Evolutionary conservation across 2,113 vertebrate species (phyloP).

Genomic region (Anhinga rufa): DNA sequence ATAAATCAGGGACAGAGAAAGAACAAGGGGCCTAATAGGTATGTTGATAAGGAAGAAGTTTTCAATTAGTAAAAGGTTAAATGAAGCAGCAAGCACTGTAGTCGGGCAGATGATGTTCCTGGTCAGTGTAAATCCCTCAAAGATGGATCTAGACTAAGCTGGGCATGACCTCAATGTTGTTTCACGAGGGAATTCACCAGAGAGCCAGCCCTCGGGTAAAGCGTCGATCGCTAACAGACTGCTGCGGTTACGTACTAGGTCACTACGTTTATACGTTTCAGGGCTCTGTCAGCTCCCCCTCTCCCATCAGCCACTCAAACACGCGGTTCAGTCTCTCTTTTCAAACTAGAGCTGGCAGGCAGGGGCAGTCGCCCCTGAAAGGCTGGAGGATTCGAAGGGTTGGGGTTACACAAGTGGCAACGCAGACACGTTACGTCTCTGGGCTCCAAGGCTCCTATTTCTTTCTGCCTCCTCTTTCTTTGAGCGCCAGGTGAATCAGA

Average conservation of each 20-base stretch:
- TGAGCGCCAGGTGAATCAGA: conserved; percentile 93
- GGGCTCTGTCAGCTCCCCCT: not conserved
- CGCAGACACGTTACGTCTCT: rapidly evolving
- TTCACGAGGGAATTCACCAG: not conserved
- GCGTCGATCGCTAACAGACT: not conserved
- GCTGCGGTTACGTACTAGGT: not conserved
- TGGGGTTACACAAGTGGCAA: not conserved
- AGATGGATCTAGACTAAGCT: not conserved
- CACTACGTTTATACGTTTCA: not conserved
- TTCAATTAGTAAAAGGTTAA: not conserved
- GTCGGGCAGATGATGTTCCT: not conserved
- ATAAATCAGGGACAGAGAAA: not conserved
- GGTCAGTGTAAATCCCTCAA: not conserved
- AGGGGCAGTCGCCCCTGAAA: not conserved
- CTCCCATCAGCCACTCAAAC: not conserved
- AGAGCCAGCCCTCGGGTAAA: not conserved
- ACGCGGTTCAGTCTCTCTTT: not conserved
- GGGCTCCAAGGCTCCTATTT: conserved; percentile 71
- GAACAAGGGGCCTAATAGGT: not conserved
- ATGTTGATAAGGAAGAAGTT: not conserved
- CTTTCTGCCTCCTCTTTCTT: conserved; percentile 98
- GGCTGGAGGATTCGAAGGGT: not conserved
- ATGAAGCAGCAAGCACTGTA: not conserved
- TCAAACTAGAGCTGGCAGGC: not conserved
- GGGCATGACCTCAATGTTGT: not conserved